phyloP scores from a whole-genome alignment of 2,888 invertebrate species.

The Lithodes maja region DNA sequence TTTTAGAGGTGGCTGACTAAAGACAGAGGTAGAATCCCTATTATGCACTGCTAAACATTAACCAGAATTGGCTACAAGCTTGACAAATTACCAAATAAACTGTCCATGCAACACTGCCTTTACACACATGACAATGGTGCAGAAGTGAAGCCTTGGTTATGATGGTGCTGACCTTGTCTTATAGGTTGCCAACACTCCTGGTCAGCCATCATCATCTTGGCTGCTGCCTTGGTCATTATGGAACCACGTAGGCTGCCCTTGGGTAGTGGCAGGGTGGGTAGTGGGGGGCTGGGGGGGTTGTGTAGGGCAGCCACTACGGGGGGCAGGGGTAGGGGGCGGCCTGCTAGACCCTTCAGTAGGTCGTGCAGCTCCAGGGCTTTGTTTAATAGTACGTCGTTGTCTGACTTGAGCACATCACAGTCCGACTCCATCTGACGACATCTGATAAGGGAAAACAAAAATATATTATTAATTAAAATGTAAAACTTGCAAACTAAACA shows the following conservation, averaged over 20 bases:
- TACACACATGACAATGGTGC: too few species aligned
- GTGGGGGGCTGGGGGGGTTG: conserved; percentile 58
- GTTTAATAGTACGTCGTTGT: conserved; percentile 61
- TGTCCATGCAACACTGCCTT: too few species aligned
- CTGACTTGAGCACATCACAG: conserved; percentile 47
- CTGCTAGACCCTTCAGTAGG: conserved; percentile 66
- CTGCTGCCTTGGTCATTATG: conserved; percentile 67
- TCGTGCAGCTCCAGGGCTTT: conserved; percentile 69
- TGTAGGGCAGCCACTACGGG: conserved; percentile 68
- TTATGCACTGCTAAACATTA: too few species aligned
- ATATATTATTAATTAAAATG: neutral
- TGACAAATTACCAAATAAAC: too few species aligned
- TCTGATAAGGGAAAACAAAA: conserved; percentile 21
- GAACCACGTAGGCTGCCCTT: conserved; percentile 49
- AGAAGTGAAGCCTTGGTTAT: too few species aligned
- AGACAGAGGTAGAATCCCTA: too few species aligned
- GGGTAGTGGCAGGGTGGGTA: conserved; percentile 47
- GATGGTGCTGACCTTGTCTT: conserved; percentile 22
- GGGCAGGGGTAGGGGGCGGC: conserved; percentile 66
- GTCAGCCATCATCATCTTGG: conserved; percentile 69
- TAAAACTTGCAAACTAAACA: too few species aligned
- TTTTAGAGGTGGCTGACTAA: too few species aligned
- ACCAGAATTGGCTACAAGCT: too few species aligned
- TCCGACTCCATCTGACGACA: conserved; percentile 53
- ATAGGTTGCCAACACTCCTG: conserved; percentile 45